Evolutionary conservation across 2,888 invertebrate species (phyloP), one percentile per base, ranked within the genome.

Genomic region (Xanthia togata): DNA sequence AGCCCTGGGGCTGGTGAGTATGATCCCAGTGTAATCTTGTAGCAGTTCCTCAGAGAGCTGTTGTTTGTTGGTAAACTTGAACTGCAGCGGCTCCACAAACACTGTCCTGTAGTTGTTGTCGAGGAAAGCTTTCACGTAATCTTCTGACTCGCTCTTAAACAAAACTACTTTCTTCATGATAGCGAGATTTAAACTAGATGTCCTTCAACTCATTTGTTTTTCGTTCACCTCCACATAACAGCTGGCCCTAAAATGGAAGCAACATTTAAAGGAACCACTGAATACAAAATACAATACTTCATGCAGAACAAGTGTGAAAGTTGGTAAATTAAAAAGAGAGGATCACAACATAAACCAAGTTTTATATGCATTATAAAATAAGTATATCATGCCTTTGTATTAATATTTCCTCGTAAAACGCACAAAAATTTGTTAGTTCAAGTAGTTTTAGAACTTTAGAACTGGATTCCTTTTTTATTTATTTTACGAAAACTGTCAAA

Each of bases 61-160:
- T 35, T 88, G 88, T 41, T 89, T 82, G 80, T 93, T 93, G 17
- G 91, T 81, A 64, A 85, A 91, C 60, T 91, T 91, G 73, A 96
- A 96, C 83, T 94, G 94, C 44, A 96, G 89, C 1, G 96, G 96
- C 83, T 96, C 96, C 64, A 96, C 93, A 77, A 96, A 96, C 70
- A 94, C 89, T 1, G 93, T 87, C 73, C 94, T 92, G 82, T 91
- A 95, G 41, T 94, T 90, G 55, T 85, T 88, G 14, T 92, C 92
- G 35, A 89, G 89, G 84, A 95, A 96, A 17, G 92, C 94, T 78
- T 90, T 90, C 77, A 92, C 85, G 82, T 96, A 96, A 73, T 96
- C 96, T 86, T 96, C 95, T 0, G 96, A 96, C 72, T 89, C 92
- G 78, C 94, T 92, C 88, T 95, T 96, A 85, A 96, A 96, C 76